These are phyloP conservation scores for Ennomos fuscantarius DNA, from an alignment of 2,888 invertebrate species.

Conservation along the genomic window DNA sequence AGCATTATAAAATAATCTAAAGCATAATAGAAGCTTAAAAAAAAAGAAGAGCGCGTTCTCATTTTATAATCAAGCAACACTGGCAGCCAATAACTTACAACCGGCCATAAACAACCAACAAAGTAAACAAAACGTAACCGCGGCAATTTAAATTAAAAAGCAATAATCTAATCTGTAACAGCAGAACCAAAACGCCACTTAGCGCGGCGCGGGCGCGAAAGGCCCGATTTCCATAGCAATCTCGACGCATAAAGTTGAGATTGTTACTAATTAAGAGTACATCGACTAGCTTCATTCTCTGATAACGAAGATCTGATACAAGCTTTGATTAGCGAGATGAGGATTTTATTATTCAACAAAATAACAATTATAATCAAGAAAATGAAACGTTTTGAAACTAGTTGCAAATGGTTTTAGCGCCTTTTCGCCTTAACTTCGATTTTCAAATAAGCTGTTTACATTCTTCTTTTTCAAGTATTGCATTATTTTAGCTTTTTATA, in stretches of 20 bases:
- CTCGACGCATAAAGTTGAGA: conserved; percentile 79
- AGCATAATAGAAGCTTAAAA: neutral
- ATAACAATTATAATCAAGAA: neutral
- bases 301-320: conserved; percentile 21
- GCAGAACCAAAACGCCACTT: conserved; percentile 79
- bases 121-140: conserved; percentile 45
- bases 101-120: conserved; percentile 27
- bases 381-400: neutral
- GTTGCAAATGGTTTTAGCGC: conserved; percentile 34
- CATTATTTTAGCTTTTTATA: too few species aligned
- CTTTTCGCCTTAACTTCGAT: too few species aligned
- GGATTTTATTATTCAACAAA: neutral
- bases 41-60: neutral
- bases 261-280: conserved; percentile 78
- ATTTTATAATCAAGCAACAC: neutral
- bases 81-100: conserved; percentile 13
- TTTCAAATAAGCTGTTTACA: too few species aligned
- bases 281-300: conserved; percentile 20
- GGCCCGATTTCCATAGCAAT: conserved; percentile 78
- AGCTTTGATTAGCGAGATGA: conserved; percentile 13
- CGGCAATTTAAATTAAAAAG: conserved; percentile 47
- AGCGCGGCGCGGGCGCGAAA: conserved; percentile 51
- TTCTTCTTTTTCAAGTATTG: too few species aligned
- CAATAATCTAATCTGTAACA: conserved; percentile 73
- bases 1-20: neutral